Base-by-base conservation (phyloP, 2,888 invertebrate species). In the Notocelia uddmanniana region DNA sequence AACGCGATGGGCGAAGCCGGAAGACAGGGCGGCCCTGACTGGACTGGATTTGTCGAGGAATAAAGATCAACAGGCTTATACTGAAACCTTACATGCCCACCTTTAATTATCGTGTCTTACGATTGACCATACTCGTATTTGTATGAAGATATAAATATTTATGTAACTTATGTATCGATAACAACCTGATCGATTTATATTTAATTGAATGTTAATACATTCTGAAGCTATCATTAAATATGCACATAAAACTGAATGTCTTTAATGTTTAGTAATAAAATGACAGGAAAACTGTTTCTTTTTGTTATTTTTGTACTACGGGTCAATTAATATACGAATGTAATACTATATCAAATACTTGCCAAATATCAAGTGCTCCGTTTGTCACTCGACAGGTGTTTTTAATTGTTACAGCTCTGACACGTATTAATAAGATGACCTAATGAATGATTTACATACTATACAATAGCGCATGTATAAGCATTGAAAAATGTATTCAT, bases 1-100 rank as follows among this genome's bases (percentile, higher is more conserved):
- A 75, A 81, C 76, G 73, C 66, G 77, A 79, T 78, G 81, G 85
- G 85, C 81, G 85, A 81, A 79, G 77, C 86, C 87, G 87, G 89
- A 88, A 87, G 77, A 81, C 77, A 83, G 81, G 74, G 80, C 80
- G 87, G 75, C 90, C 91, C 77, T 92, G 89, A 86, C 81, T 81
- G 77, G 77, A 85, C 89, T 77, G 88, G 88, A 89, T 89, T 89
- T 87, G 78, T 79, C 73, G 76, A 81, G 77, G 80, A 79, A 82
- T 81, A 83, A 81, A 81, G 58, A 66, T 57, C 59, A 69, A 62
- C 52, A 52, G 52, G 52, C 31, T 59, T 66, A 52, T 59, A 37
- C 52, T 71, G 59, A 21, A 59, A 59, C 26, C 26, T 23, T 52
- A 45, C 62, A 62, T 74, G 68, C 69, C 73, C 68, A 73, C 60